Evolutionary conservation across 2,113 vertebrate species (phyloP), one percentile per base, ranked within the genome.

Genomic region (Eptesicus fuscus): DNA sequence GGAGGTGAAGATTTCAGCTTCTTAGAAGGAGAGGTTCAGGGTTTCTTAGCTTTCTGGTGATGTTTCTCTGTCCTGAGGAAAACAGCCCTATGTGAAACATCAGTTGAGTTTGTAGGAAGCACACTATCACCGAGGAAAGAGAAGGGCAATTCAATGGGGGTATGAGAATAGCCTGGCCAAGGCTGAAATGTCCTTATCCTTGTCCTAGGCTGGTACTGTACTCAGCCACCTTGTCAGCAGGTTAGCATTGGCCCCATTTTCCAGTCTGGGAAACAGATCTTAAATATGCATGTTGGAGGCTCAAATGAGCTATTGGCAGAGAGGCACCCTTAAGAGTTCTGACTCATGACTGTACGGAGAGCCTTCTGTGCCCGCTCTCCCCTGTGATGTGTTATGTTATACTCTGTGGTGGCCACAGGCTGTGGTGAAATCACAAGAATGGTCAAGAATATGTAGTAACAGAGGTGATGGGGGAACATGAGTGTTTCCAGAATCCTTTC

Each of bases 1-100:
- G 83, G 51, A 80, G 22, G 44, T 89, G 11, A 78, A 74, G 35
- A 77, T 91, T 92, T 76, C 32, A 84, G 42, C 35, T 44, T n/a
- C 37, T 85, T 69, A 47, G 49, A 95, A 77, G 51, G 70, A 90
- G 53, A 42, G 69, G 42, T 70, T 80, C 18, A 73, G 67, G 37
- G 44, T 80, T 83, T 90, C 92, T 94, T 91, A 95, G 67, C 79
- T 90, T 71, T 83, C 59, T 78, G 35, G 35, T 11, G 4, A 53
- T 88, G 53, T 74, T 90, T 73, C 65, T 69, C 69, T 87, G 30
- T 42, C 11, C 87, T 65, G 47, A 30, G 16, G 78, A 69, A 78
- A 84, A 76, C 40, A 69, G 63, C 37, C n/a, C 61, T 61, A 3
- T 30, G 2, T 84, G 78, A 83, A 90, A 53, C 37, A 16, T 40